Percentiles rank a stretch among this genome's conserved stretches.
phyloP scores from a whole-genome alignment of 2,113 vertebrate species.

The Lipophrys pholis region DNA sequence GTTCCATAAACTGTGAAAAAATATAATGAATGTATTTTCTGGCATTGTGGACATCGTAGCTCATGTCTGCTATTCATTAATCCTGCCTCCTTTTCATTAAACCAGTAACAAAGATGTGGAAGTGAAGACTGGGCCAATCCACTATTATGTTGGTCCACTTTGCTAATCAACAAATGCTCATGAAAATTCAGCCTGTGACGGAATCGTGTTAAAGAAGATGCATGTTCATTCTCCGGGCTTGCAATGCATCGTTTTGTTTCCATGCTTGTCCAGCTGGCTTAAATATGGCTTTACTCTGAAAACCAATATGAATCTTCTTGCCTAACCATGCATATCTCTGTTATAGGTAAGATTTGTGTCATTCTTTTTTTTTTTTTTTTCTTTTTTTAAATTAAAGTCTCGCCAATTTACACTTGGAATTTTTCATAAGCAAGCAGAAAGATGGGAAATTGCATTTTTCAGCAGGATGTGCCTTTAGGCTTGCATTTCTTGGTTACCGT shows the following conservation, averaged over 20 bases:
- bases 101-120: background rate
- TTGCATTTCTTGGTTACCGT: slow-evolving; percentile 26
- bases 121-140: background rate
- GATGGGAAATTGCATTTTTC: slow-evolving; percentile 44
- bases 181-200: too few relatives aligned
- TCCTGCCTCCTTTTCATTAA: background rate
- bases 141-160: background rate
- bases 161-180: background rate
- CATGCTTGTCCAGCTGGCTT: slow-evolving; percentile 1
- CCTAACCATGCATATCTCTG: slow-evolving; percentile 24
- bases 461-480: slow-evolving; percentile 15
- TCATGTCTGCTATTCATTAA: background rate
- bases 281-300: slow-evolving; percentile 8
- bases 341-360: slow-evolving; percentile 5
- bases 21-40: background rate
- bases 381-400: background rate
- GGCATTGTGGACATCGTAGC: too few relatives aligned
- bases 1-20: too few relatives aligned
- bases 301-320: background rate
- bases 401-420: slow-evolving; percentile 13
- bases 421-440: slow-evolving; percentile 35
- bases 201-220: background rate
- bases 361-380: slow-evolving; percentile 27
- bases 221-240: background rate
- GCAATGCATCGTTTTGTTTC: background rate